phyloP scores from a whole-genome alignment of 2,888 invertebrate genomes.

The Exephanes ischioxanthus region DNA sequence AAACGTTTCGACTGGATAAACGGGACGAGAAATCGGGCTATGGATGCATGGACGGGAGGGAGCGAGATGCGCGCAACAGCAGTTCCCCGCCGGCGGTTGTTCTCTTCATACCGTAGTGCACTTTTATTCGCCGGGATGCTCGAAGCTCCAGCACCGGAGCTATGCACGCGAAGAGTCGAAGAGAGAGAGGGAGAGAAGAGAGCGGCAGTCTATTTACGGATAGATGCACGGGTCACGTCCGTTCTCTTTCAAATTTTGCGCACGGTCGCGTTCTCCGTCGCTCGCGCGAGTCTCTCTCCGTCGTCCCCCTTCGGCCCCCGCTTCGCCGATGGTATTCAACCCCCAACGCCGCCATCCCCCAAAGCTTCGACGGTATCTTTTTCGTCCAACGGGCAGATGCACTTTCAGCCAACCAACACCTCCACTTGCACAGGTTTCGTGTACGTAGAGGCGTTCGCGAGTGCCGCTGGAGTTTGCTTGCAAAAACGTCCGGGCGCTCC shows the following conservation, averaged over 20 bases:
- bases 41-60: conserved; percentile 9
- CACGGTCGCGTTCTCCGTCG: conserved; percentile 68
- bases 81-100: conserved; percentile 17
- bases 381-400: conserved; percentile 65
- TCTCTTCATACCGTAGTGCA: conserved; percentile 52
- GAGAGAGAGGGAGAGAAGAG: background rate
- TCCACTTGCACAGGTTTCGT: background rate
- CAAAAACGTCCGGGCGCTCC: conserved; percentile 41
- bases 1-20: conserved; percentile 64
- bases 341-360: conserved; percentile 20
- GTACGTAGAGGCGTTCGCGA: conserved; percentile 51
- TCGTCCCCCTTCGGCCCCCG: background rate
- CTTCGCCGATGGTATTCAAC: conserved; percentile 25
- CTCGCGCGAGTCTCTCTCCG: conserved; percentile 46
- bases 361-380: conserved; percentile 65
- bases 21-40: conserved; percentile 35
- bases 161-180: background rate
- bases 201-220: conserved; percentile 66
- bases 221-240: conserved; percentile 71
- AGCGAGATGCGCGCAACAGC: conserved; percentile 22
- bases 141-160: conserved; percentile 28
- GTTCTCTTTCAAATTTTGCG: conserved; percentile 71
- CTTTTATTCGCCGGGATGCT: conserved; percentile 66
- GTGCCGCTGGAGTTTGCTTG: conserved; percentile 11
- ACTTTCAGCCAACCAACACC: conserved; percentile 50